These are phyloP conservation scores for Elephantulus edwardii DNA, from an alignment of 2,113 vertebrate species.

Conservation along the genomic window DNA sequence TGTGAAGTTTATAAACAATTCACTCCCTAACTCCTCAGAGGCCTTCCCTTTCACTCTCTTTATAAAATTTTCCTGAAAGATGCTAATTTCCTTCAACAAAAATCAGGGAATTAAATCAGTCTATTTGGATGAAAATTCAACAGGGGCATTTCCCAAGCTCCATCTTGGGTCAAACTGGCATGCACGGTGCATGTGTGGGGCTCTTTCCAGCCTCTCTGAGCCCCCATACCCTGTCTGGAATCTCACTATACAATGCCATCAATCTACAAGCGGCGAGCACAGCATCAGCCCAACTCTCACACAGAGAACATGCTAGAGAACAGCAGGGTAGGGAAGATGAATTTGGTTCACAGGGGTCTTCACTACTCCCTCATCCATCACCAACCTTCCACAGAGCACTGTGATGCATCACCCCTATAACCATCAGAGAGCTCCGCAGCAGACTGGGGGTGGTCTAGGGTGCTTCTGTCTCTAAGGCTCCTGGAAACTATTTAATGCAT, in stretches of 20 bases:
- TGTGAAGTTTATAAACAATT: background rate
- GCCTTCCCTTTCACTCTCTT: background rate
- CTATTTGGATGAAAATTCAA: background rate
- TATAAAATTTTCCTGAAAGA: background rate
- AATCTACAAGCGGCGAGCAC: background rate
- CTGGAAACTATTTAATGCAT: accelerated
- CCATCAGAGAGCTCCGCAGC: background rate
- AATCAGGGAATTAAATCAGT: background rate
- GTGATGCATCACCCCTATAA: background rate
- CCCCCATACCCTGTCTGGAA: background rate
- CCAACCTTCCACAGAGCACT: background rate
- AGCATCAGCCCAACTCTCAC: background rate
- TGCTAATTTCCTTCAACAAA: background rate
- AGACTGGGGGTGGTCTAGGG: background rate
- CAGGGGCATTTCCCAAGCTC: background rate
- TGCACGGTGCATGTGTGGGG: background rate
- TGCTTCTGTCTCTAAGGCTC: no score
- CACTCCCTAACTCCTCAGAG: background rate
- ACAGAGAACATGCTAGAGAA: background rate
- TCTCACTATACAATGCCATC: background rate
- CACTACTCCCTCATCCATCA: background rate
- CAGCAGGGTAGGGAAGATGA: accelerated
- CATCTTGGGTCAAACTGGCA: background rate
- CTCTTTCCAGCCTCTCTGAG: background rate
- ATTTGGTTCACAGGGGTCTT: background rate